phyloP scores from a whole-genome alignment of 2,113 vertebrate species.

The Tapirus terrestris region DNA sequence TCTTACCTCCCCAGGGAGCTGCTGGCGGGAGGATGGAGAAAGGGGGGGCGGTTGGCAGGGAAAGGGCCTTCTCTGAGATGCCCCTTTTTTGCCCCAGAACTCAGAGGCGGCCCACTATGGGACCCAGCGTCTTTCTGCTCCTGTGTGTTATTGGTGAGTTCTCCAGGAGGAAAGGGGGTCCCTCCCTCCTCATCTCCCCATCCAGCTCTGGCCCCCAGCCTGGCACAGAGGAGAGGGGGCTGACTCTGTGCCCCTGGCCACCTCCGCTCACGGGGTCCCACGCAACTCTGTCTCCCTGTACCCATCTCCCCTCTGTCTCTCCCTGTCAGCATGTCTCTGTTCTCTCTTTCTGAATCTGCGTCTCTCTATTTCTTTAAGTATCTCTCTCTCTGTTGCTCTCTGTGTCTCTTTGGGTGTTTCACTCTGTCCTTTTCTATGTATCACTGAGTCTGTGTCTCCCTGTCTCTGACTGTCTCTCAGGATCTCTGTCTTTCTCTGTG shows the following conservation, averaged over 20 bases:
- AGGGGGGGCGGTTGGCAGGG: fast-evolving
- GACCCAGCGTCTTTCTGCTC: conserved; percentile 18
- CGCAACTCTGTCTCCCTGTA: neutral
- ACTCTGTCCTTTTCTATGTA: neutral
- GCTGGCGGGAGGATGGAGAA: neutral
- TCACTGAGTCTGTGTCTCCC: neutral
- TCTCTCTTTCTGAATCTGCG: neutral
- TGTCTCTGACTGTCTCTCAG: neutral
- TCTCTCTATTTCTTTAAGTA: neutral
- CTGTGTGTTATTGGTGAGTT: conserved; percentile 72
- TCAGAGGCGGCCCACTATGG: neutral
- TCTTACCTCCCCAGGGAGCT: neutral
- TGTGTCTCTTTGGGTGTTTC: too few species aligned
- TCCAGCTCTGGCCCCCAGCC: neutral
- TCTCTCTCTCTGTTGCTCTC: neutral
- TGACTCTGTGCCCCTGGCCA: neutral
- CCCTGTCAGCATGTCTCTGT: neutral
- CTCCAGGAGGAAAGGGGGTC: neutral
- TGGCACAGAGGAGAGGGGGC: neutral
- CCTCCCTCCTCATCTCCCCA: neutral
- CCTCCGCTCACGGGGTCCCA: neutral
- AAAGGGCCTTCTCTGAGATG: neutral
- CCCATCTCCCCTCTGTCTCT: too few species aligned
- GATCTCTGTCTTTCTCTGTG: neutral
- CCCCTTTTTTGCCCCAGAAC: neutral